Conservation (phyloP, 1,140 invertebrate genomes). For the Megalonaias nervosa region DNA sequence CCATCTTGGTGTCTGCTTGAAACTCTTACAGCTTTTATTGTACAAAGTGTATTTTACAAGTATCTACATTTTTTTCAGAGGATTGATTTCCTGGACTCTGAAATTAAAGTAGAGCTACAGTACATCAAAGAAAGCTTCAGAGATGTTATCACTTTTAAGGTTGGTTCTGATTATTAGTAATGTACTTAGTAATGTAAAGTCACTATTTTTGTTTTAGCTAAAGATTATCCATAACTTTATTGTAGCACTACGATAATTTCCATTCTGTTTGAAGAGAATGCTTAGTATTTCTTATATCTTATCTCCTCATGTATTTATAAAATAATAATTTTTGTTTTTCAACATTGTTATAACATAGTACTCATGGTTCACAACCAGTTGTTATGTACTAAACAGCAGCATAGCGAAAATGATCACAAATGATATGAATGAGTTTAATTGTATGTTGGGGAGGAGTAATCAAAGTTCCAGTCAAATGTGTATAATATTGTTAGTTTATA, state of each 20-base stretch:
- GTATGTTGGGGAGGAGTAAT: no score
- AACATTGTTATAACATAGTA: no score
- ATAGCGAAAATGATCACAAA: no score
- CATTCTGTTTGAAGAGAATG: not conserved
- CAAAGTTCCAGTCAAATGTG: no score
- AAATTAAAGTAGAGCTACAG: constrained; percentile 60
- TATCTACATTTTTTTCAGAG: constrained; percentile 48
- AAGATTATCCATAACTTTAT: not conserved
- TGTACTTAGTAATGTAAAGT: not conserved
- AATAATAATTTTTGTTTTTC: not conserved
- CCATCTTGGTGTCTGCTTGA: no score
- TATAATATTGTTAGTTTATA: no score
- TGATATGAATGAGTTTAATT: no score
- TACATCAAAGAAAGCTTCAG: constrained; percentile 57
- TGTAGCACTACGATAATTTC: not conserved
- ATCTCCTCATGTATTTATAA: not conserved
- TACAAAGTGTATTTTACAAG: no score
- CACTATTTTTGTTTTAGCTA: not conserved
- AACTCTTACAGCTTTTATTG: no score
- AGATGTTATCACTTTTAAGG: constrained; percentile 67
- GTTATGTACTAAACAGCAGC: no score
- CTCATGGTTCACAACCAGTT: no score
- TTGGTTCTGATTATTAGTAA: constrained; percentile 24
- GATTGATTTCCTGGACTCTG: constrained; percentile 60
- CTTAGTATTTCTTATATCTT: not conserved